Percentiles rank a stretch among this genome's conserved stretches.
phyloP scores from a whole-genome alignment of 2,113 vertebrate species.

The Drymodes brunneopygia region DNA sequence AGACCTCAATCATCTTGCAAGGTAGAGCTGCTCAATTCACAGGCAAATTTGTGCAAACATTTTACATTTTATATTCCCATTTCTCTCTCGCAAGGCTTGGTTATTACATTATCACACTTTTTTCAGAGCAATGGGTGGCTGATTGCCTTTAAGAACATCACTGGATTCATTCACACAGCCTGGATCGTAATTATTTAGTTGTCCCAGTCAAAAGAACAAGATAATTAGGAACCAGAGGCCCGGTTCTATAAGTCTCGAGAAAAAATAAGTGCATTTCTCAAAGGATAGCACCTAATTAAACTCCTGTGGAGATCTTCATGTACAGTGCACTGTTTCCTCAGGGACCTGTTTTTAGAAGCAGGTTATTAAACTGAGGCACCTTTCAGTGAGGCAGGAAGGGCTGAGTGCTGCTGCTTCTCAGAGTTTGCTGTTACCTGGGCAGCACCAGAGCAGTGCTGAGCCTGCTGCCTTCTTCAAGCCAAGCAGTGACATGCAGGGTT shows the following conservation, averaged over 20 bases:
- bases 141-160: background rate
- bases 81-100: background rate
- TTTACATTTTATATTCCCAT: background rate
- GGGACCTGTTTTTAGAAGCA: background rate
- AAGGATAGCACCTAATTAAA: constrained; percentile 10
- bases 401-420: background rate
- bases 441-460: background rate
- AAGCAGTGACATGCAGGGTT: background rate
- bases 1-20: background rate
- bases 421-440: background rate
- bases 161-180: background rate
- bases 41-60: background rate
- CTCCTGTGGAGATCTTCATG: background rate
- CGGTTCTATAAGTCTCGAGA: background rate
- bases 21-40: background rate
- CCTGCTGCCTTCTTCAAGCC: background rate
- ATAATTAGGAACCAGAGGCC: background rate
- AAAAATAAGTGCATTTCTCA: background rate
- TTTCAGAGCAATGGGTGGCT: background rate
- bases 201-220: background rate
- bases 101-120: background rate
- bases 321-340: background rate
- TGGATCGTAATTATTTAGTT: background rate
- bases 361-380: background rate
- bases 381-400: background rate